These are phyloP conservation scores for Centruroides sculpturatus DNA, from an alignment of 1,140 invertebrate species.

Conservation along the genomic window DNA sequence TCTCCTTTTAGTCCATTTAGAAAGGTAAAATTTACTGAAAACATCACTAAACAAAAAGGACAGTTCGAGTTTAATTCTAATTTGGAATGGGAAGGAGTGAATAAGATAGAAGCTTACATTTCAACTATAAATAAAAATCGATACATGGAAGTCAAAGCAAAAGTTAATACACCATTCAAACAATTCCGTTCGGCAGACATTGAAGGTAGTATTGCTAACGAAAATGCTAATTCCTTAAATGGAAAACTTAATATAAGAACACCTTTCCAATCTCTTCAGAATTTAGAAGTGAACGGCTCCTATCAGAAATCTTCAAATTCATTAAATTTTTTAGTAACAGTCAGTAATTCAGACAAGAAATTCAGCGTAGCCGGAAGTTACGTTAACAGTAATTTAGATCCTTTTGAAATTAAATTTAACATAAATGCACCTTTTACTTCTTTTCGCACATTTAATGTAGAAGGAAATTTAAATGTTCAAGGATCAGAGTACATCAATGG, in stretches of 20 bases:
- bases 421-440: conserved; percentile 8
- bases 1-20: neutral
- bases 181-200: neutral
- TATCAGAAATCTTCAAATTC: conserved; percentile 16
- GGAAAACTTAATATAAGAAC: conserved; percentile 17
- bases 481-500: too few relatives aligned
- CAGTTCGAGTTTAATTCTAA: neutral
- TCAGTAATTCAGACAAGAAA: neutral
- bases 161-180: conserved; percentile 7
- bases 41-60: neutral
- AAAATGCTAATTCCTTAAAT: neutral
- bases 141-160: conserved; percentile 4
- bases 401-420: conserved; percentile 1
- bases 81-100: conserved; percentile 1
- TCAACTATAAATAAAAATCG: neutral
- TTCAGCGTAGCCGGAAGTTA: neutral
- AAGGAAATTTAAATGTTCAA: neutral
- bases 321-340: neutral
- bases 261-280: conserved; percentile 19
- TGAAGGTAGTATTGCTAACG: neutral
- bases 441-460: neutral
- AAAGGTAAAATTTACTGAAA: neutral
- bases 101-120: neutral
- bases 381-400: conserved; percentile 3
- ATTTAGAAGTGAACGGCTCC: neutral